Base-by-base conservation (phyloP, 23 tunicate species). In the Styela clava region DNA sequence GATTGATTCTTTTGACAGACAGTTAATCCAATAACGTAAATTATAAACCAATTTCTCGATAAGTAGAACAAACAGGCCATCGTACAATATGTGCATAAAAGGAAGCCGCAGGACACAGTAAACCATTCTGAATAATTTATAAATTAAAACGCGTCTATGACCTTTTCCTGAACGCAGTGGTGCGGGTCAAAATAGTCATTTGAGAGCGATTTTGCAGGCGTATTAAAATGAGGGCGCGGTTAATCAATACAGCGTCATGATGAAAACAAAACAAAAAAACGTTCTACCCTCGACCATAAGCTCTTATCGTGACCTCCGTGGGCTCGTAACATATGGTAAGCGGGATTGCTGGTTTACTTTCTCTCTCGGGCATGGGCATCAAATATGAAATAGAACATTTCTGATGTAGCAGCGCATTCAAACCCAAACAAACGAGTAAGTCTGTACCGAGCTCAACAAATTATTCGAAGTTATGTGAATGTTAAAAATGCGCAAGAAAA, bases 261-360 rank as follows among this genome's bases (percentile, higher is more conserved):
- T 44, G 56, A 44, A 44, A 44, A 44, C 12, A 44, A 44, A 44
- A 44, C 12, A 7, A 12, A 44, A 12, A 5, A 7, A 44, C 12
- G 56, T n/a, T n/a, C 12, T 7, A 44, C 56, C 12, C 56, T 5
- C 56, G 56, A 12, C 56, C 56, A 44, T 44, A 44, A 44, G 56
- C 56, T 44, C n/a, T n/a, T n/a, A n/a, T n/a, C n/a, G n/a, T n/a
- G n/a, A 35, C 77, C 27, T 35, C 77, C 29, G 77, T 34, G 77
- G 34, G 35, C 32, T n/a, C 5, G 35, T 35, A 35, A 71, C 77
- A 71, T 71, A 71, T 71, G 77, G 77, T 34, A 18, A 34, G 34
- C 77, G 77, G 34, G 77, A 16, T 61, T 61, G 21, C 21, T 61
- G n/a, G n/a, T n/a, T n/a, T n/a, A n/a, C n/a, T n/a, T n/a, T n/a